Conservation (phyloP, 1,140 invertebrate species). For the roundworm (Caenorhabditis elegans) region DNA sequence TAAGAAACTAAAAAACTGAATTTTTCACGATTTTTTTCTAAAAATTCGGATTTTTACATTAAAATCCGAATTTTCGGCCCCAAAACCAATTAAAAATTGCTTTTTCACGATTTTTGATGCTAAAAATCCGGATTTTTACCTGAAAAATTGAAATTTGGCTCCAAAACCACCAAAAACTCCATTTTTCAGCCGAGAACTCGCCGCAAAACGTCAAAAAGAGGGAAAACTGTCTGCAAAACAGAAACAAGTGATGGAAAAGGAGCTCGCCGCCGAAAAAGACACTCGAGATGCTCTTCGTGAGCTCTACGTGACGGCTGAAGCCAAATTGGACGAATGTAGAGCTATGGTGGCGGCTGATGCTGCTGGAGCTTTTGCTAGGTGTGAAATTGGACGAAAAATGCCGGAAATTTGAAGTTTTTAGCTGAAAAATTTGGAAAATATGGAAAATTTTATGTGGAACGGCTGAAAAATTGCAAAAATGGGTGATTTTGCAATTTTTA, state of each 20-base stretch:
- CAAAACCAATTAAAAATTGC: too few relatives aligned
- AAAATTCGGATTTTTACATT: too few relatives aligned
- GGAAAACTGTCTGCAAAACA: slow-evolving; percentile 84
- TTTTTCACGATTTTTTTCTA: too few relatives aligned
- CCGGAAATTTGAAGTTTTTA: too few relatives aligned
- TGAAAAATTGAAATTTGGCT: not conserved
- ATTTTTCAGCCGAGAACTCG: slow-evolving; percentile 76
- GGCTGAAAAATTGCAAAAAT: too few relatives aligned
- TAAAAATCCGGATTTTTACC: not conserved
- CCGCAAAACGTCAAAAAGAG: slow-evolving; percentile 80
- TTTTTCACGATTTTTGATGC: too few relatives aligned
- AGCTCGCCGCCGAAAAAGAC: slow-evolving; percentile 79
- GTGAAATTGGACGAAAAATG: too few relatives aligned
- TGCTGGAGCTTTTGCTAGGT: slow-evolving; percentile 34
- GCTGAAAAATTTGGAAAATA: too few relatives aligned
- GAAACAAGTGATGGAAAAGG: slow-evolving; percentile 83
- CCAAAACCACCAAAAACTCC: not conserved
- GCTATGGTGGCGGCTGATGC: slow-evolving; percentile 35
- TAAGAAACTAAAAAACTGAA: too few relatives aligned
- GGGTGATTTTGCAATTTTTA: too few relatives aligned
- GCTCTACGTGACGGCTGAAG: slow-evolving; percentile 1
- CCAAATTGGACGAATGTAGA: not conserved
- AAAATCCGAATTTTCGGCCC: too few relatives aligned
- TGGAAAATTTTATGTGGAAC: too few relatives aligned
- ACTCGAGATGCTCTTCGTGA: slow-evolving; percentile 25